A percentile compares a stretch with the other conserved stretches of the same genome.
Evolutionary conservation across 2,113 vertebrate species (phyloP).

Genomic region (Naja naja): DNA sequence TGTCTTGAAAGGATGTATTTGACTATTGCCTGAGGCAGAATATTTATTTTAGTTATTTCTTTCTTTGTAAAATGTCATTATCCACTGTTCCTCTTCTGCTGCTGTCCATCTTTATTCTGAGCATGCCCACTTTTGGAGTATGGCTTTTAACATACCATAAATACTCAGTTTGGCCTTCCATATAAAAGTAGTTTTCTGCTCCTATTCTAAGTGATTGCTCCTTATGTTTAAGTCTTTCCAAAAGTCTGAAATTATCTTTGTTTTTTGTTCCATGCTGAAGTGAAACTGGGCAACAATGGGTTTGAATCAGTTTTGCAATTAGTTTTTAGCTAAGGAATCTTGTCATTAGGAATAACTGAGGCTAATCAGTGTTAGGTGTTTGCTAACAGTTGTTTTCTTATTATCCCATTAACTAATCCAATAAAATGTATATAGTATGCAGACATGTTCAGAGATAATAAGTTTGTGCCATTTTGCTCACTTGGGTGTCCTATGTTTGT

Average conservation of each 20-base stretch:
- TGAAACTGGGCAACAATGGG: not conserved
- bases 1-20: not conserved
- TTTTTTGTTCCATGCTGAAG: not conserved
- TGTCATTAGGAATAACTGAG: not conserved
- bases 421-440: not conserved
- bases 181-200: not conserved
- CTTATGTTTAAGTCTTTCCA: not conserved
- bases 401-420: not conserved
- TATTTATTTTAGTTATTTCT: not conserved
- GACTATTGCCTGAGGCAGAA: not conserved
- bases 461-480: not conserved
- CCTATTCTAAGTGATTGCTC: not conserved
- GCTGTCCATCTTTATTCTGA: not conserved
- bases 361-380: not conserved
- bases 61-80: not conserved
- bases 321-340: not conserved
- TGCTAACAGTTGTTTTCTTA: not conserved
- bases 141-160: not conserved
- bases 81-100: not conserved
- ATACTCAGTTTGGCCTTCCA: not conserved
- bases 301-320: not conserved
- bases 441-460: not conserved
- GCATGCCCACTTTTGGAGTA: not conserved
- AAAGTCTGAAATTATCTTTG: not conserved
- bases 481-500: not conserved